These are phyloP conservation scores for Cerceris ruficornis DNA, from an alignment of 2,888 invertebrate genomes.

Conservation along the genomic window DNA sequence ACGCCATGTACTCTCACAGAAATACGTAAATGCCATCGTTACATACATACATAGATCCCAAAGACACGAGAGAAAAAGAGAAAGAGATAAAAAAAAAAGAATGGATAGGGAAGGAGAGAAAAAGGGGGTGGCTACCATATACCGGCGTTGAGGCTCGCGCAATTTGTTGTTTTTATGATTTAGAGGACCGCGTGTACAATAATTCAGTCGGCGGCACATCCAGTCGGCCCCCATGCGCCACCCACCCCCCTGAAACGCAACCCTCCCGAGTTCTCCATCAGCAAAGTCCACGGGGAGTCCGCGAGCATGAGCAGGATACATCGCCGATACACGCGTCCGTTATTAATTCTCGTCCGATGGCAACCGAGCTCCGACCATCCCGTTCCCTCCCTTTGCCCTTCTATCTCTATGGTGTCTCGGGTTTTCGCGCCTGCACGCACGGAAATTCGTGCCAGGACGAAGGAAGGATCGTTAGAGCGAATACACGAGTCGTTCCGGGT, in stretches of 20 bases:
- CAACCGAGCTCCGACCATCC: constrained; percentile 27
- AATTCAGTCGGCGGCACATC: constrained; percentile 73
- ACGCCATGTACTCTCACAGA: constrained; percentile 11
- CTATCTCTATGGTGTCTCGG: constrained; percentile 43
- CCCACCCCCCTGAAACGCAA: constrained; percentile 26
- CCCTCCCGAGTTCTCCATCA: constrained; percentile 70
- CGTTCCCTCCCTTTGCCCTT: constrained; percentile 28
- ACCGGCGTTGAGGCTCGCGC: constrained; percentile 58
- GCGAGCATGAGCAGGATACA: constrained; percentile 64
- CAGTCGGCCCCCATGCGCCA: constrained; percentile 47
- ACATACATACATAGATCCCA: neutral
- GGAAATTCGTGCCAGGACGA: constrained; percentile 61
- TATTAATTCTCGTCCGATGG: constrained; percentile 72
- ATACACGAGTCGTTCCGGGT: constrained; percentile 56
- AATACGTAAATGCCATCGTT: constrained; percentile 24
- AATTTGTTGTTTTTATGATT: constrained; percentile 80
- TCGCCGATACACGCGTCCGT: constrained; percentile 68
- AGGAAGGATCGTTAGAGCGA: constrained; percentile 56
- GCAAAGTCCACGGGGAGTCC: constrained; percentile 73
- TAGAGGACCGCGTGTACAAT: constrained; percentile 73
- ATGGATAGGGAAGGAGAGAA: neutral
- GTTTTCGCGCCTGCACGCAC: constrained; percentile 65
- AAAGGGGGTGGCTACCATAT: constrained; percentile 8
- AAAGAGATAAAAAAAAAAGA: neutral
- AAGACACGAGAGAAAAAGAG: constrained; percentile 6